Base-by-base conservation (phyloP, 1,140 invertebrate genomes). In the Coenobita brevimanus region DNA sequence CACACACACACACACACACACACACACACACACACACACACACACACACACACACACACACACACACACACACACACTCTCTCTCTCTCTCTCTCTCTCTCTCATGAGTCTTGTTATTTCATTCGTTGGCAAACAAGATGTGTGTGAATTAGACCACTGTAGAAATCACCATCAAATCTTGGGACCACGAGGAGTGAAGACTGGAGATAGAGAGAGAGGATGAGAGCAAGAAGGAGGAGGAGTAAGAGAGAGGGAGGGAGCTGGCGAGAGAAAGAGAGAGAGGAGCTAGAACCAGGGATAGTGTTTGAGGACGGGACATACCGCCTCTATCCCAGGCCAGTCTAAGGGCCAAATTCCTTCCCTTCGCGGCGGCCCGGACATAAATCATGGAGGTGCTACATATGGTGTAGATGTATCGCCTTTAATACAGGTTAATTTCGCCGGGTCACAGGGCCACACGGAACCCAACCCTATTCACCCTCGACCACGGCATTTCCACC, bases 401-500 rank as follows among this genome's bases (percentile, higher is more conserved):
- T 80, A 88, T 81, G 85, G 85, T 88, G 85, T 80, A 88, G 76
- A 88, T 88, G 76, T 80, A 88, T 88, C 85, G 85, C 85, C 76
- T 88, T 81, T 88, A 88, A 88, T 79, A 88, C 85, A 88, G 85
- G 85, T 79, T 88, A 88, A 88, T 88, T 88, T 88, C 64, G 30
- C 36, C 82, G 82, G 82, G 67, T 83, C 82, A 73, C 21, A n/a
- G 67, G 1, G 67, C 24, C 43, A 83, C 15, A 73, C 24, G 13
- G 30, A n/a, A 54, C 82, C 10, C 43, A 27, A 79, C 67, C 62
- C 67, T n/a, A 21, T 3, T 15, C 33, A n/a, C 41, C 41, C 69
- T 21, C 8, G 24, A 17, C 13, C 15, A 57, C 38, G 41, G 21
- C 36, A 27, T 6, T n/a, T 73, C 33, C 4, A 38, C 21, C 57